A percentile compares a stretch with the other conserved stretches of the same genome.
phyloP scores from a whole-genome alignment of 2,797 vertebrate genomes.

The Lepilemur septentrionalis region DNA sequence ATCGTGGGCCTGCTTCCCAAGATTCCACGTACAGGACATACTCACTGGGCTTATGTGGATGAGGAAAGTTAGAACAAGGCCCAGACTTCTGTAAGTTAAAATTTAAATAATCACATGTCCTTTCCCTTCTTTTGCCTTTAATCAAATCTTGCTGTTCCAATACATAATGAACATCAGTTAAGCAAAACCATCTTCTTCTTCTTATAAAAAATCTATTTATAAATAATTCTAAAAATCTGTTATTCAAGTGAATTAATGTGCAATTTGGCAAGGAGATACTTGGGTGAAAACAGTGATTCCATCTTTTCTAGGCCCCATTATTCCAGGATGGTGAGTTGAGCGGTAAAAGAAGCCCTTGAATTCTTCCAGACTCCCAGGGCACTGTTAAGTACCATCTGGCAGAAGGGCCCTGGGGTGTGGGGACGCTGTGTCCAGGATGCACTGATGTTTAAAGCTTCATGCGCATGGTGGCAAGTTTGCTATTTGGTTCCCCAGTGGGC shows the following conservation, averaged over 20 bases:
- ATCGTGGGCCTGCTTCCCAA: neutral
- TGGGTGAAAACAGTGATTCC: neutral
- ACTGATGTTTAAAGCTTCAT: neutral
- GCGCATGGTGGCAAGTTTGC: neutral
- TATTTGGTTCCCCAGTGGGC: neutral
- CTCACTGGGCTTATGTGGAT: neutral
- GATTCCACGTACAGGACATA: neutral
- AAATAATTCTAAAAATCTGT: neutral
- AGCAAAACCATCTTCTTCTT: neutral
- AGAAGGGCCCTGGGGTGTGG: neutral
- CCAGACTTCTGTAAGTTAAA: neutral
- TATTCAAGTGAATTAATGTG: constrained; percentile 7
- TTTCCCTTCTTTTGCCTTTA: neutral
- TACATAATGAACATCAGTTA: neutral
- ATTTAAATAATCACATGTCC: neutral
- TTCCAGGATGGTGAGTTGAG: neutral
- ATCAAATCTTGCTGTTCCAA: neutral
- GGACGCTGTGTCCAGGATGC: neutral
- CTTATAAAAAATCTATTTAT: neutral
- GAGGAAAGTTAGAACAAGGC: neutral
- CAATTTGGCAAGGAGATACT: neutral
- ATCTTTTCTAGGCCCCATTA: neutral
- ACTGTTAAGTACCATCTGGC: neutral
- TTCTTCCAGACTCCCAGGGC: neutral
- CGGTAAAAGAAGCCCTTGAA: neutral